Evolutionary conservation across 2,888 invertebrate genomes (phyloP), one percentile per base, ranked within the genome.

Genomic region (Gastrophysa polygoni): DNA sequence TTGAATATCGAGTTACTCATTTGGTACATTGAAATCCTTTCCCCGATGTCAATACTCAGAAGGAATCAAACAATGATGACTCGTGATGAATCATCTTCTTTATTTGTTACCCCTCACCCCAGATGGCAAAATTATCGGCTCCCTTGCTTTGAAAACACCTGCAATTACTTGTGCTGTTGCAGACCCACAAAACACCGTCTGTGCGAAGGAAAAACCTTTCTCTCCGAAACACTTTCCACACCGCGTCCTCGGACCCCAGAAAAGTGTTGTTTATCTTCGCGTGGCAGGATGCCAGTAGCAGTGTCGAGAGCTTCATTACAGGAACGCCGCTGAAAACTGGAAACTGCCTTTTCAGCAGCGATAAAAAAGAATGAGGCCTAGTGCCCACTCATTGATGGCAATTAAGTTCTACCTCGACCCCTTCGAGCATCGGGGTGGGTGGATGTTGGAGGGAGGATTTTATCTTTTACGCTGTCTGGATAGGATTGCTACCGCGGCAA

Each of bases 321-420:
- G 46, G 46, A 46, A 24, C 3, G 24, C 7, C 24, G 24, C 24
- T 24, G 24, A 7, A 24, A 24, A 24, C 24, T 34, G 52, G 46
- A 32, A 51, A 59, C 21, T 47, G 51, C 46, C 21, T 32, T 24
- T 52, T 59, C 24, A 57, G 46, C 46, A 51, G n/a, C 16, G 58
- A 51, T 44, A 57, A 34, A 38, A 57, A 24, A 48, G 38, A 29
- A 47, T 5, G 4, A n/a, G 21, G 11, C 24, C 20, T 18, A 58
- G 38, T 29, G 50, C 32, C 46, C n/a, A 38, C 38, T 38, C 14
- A 38, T 38, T 38, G 38, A 14, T 38, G 38, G 14, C 38, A 38
- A 38, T 14, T 38, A 32, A 32, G 29, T 32, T 32, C 10, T 10
- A 32, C 10, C 29, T 10, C 29, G 29, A 32, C 10, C 29, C 24